These are phyloP conservation scores for Pongo pygmaeus DNA, from an alignment of 2,113 vertebrate genomes.

Conservation along the genomic window DNA sequence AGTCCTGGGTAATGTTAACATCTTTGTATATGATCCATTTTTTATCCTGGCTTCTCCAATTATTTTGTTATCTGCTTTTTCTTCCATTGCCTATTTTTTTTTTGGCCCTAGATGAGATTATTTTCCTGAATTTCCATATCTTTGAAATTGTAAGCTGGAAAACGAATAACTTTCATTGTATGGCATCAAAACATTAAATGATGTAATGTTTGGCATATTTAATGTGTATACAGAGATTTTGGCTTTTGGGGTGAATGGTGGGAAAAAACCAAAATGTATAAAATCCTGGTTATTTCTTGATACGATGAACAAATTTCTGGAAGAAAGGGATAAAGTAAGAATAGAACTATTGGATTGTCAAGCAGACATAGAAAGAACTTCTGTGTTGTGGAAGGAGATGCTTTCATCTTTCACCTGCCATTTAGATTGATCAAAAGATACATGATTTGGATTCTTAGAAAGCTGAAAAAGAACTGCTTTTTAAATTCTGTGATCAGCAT, in stretches of 20 bases:
- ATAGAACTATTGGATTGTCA: not conserved
- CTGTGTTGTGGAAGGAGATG: not conserved
- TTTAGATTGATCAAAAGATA: not conserved
- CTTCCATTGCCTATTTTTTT: not conserved
- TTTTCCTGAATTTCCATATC: not conserved
- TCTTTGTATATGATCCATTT: not conserved
- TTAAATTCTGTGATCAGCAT: not conserved
- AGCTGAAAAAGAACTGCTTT: not conserved
- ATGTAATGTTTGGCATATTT: not conserved
- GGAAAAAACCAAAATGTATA: not conserved
- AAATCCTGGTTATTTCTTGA: not conserved
- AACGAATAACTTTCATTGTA: not conserved
- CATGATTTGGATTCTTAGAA: not conserved
- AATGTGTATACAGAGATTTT: not conserved
- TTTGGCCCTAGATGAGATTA: not conserved
- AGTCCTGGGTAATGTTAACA: not conserved
- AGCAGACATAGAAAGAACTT: not conserved
- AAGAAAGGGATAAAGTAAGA: not conserved
- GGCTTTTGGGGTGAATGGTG: not conserved
- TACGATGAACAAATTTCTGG: not conserved
- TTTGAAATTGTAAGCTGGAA: not conserved
- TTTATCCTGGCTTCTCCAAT: not conserved
- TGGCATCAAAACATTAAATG: not conserved
- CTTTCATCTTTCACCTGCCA: not conserved
- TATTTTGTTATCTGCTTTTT: not conserved